These are phyloP conservation scores for Arctopsyche grandis DNA, from an alignment of 1,140 invertebrate genomes.

Conservation along the genomic window DNA sequence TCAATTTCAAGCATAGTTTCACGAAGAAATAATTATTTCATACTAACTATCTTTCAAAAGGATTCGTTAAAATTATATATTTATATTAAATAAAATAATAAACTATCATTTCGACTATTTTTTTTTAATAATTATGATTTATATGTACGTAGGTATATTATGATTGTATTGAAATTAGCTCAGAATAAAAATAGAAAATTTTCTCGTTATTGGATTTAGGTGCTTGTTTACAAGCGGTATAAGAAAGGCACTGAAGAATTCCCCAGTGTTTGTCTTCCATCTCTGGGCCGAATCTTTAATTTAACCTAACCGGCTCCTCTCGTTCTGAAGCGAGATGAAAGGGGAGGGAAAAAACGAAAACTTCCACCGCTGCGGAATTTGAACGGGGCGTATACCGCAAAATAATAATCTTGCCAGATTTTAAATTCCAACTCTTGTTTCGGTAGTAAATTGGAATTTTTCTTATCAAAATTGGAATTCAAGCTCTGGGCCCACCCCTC, in stretches of 20 bases:
- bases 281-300: slow-evolving; percentile 22
- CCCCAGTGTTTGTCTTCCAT: slow-evolving; percentile 1
- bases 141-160: too few relatives aligned
- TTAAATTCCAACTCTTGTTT: slow-evolving; percentile 17
- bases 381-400: background rate
- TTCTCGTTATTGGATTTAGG: too few relatives aligned
- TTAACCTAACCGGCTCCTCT: background rate
- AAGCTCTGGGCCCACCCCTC: background rate
- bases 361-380: background rate
- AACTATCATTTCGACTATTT: too few relatives aligned
- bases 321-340: background rate
- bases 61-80: too few relatives aligned
- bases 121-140: too few relatives aligned
- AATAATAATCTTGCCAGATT: slow-evolving; percentile 27
- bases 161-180: too few relatives aligned
- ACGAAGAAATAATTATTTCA: too few relatives aligned
- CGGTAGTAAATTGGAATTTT: slow-evolving; percentile 24
- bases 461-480: slow-evolving; percentile 31
- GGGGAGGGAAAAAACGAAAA: background rate
- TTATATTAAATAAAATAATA: too few relatives aligned
- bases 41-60: too few relatives aligned
- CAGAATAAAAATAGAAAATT: too few relatives aligned
- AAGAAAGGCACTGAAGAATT: background rate
- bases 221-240: too few relatives aligned
- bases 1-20: too few relatives aligned